Evolutionary conservation across 2,797 vertebrate genomes (phyloP).

Genomic region (Muraenolepis orangiensis): DNA sequence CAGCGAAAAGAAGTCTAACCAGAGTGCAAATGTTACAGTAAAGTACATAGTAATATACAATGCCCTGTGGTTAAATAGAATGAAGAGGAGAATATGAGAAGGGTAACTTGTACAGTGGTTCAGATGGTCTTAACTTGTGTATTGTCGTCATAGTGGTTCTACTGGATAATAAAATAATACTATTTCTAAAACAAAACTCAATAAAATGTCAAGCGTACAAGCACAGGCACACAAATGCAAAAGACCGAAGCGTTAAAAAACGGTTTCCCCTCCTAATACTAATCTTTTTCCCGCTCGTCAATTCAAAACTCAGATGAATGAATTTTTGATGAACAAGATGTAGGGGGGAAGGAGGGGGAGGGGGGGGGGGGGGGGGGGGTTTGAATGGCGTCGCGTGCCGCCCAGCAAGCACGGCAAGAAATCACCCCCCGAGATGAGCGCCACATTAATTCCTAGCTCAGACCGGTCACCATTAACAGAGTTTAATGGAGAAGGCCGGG

Average conservation of each 20-base stretch:
- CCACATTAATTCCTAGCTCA: background rate
- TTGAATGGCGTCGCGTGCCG: background rate
- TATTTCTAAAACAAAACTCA: background rate
- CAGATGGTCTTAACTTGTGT: background rate
- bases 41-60: no score
- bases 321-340: background rate
- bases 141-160: background rate
- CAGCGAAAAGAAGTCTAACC: no score
- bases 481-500: slow-evolving; percentile 1
- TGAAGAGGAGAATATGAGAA: background rate
- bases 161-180: background rate
- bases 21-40: no score
- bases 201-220: background rate
- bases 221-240: background rate
- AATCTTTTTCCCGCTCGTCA: background rate
- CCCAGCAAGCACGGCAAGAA: background rate
- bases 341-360: no score
- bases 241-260: no score
- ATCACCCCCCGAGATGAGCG: background rate
- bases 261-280: no score
- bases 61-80: no score
- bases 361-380: background rate
- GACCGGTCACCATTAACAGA: background rate
- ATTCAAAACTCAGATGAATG: background rate
- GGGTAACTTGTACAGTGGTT: background rate